These are phyloP conservation scores for Thermophis baileyi DNA, from an alignment of 2,113 vertebrate genomes.

Conservation along the genomic window DNA sequence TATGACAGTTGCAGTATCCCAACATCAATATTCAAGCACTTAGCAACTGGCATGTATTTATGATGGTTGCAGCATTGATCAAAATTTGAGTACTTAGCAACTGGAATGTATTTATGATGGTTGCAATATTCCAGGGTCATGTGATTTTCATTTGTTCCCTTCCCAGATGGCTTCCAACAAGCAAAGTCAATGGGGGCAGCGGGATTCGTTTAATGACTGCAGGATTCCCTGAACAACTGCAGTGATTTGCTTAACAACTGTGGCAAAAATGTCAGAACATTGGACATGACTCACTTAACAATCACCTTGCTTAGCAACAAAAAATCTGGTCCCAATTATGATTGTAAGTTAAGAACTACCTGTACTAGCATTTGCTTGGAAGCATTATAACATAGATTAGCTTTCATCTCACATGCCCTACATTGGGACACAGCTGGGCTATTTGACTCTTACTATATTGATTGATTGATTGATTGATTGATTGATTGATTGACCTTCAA, in stretches of 20 bases:
- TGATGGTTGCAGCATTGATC: no score
- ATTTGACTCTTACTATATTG: background rate
- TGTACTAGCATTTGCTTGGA: background rate
- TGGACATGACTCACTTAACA: background rate
- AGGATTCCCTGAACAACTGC: background rate
- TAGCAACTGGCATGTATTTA: no score
- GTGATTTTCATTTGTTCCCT: background rate
- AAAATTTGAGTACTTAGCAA: no score
- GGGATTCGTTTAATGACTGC: background rate
- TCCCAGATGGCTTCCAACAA: background rate
- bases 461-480: background rate
- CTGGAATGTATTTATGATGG: no score
- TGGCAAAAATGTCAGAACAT: background rate
- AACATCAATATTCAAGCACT: no score
- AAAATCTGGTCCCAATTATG: background rate
- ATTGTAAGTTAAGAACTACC: background rate
- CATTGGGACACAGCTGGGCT: background rate
- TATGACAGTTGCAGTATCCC: background rate
- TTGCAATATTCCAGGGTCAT: background rate
- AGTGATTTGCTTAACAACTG: background rate
- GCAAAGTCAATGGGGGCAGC: background rate
- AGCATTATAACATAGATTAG: background rate
- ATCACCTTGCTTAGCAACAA: background rate
- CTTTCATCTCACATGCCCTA: background rate
- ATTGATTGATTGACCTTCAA: background rate